Evolutionary conservation across 2,888 invertebrate genomes (phyloP), one percentile per base, ranked within the genome.

Genomic region (Parnassius smintheus): DNA sequence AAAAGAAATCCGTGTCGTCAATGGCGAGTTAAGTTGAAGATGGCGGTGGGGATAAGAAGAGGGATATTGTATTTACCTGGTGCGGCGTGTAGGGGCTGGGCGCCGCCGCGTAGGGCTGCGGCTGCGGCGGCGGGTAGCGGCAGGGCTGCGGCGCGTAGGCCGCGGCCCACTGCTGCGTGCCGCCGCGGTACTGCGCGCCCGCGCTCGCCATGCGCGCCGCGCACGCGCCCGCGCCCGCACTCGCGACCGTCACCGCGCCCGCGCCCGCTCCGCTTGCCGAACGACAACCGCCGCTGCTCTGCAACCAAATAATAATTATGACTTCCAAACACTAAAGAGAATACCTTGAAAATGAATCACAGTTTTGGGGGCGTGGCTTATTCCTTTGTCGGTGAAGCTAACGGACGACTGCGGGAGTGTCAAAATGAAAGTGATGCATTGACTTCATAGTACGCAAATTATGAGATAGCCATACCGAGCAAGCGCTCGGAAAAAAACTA

Each of bases 201-300:
- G 92, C 87, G 92, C 92, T 86, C 88, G 92, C 85, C 91, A 91
- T 82, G 78, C 91, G 86, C 90, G 92, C 86, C 89, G 88, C 83
- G 86, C 91, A 83, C 81, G 87, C 85, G 86, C 89, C 82, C 83
- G 79, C 84, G 91, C 83, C 78, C 78, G 91, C 86, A 87, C 88
- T 76, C 77, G 88, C 83, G 87, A 88, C 76, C 77, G 88, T 83
- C 85, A 88, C 76, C 77, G 50, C 82, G 90, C 92, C 80, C 83
- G 85, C 75, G 80, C 89, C 77, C 78, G 85, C 80, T 69, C 76
- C 83, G 77, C 84, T 83, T 62, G 86, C 79, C 57, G 87, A 85
- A 77, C 90, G 88, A 86, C 90, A 90, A 74, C 89, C 87, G 86
- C 85, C 84, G 86, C 80, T 85, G 75, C 77, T 87, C 90, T 90